phyloP scores from a whole-genome alignment of 2,888 invertebrate species.

The Prosapia bicincta region DNA sequence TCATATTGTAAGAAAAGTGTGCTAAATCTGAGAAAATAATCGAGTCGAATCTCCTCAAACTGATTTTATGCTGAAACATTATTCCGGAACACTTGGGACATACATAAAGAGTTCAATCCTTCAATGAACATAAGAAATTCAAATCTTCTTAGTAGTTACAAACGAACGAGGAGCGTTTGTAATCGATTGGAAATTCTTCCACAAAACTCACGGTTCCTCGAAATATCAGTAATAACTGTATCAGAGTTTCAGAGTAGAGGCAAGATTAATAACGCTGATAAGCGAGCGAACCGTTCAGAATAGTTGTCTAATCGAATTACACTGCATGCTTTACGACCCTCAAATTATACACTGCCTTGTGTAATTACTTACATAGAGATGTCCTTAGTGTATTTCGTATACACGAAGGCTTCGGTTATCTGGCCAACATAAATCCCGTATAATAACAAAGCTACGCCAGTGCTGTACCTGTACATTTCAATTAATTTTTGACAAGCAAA shows the following conservation, averaged over 20 bases:
- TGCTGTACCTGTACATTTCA: slow-evolving; percentile 27
- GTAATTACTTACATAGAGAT: slow-evolving; percentile 19
- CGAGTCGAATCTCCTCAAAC: too few species aligned
- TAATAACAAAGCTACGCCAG: slow-evolving; percentile 20
- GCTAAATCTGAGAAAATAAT: too few species aligned
- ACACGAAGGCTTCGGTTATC: not conserved
- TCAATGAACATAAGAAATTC: too few species aligned
- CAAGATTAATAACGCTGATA: not conserved
- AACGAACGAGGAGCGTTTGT: too few species aligned
- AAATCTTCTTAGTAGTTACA: too few species aligned
- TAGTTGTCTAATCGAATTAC: not conserved
- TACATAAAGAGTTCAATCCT: too few species aligned
- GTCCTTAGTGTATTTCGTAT: slow-evolving; percentile 15
- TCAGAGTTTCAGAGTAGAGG: not conserved
- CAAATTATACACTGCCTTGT: not conserved
- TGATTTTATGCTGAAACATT: too few species aligned
- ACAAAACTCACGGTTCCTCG: too few species aligned
- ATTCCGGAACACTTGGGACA: too few species aligned
- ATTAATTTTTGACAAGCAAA: slow-evolving; percentile 28
- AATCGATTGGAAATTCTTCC: too few species aligned
- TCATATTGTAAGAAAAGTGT: too few species aligned
- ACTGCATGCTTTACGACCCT: not conserved
- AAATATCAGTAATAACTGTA: not conserved
- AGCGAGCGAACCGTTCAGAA: not conserved
- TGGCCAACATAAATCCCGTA: slow-evolving; percentile 10